These are phyloP conservation scores for Leuciscus idus DNA, from an alignment of 2,113 vertebrate species.

Conservation along the genomic window DNA sequence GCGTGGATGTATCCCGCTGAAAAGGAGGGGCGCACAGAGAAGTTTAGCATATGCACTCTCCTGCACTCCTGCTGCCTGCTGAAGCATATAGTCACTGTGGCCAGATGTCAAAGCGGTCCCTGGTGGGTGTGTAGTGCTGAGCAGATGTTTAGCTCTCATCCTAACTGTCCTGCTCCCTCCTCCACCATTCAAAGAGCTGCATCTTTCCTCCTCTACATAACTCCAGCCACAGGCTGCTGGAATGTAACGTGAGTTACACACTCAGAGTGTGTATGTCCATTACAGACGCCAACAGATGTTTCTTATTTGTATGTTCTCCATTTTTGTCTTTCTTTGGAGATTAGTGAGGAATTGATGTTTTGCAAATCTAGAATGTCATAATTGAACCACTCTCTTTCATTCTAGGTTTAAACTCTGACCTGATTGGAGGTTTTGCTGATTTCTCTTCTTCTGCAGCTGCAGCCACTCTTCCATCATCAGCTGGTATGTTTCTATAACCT, in stretches of 20 bases:
- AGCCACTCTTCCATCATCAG: slow-evolving; percentile 74
- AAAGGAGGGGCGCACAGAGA: slow-evolving; percentile 62
- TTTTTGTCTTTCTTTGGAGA: slow-evolving; percentile 15
- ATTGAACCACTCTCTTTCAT: slow-evolving; percentile 37
- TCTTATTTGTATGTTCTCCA: not conserved
- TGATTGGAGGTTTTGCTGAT: slow-evolving; percentile 91
- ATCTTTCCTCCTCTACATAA: slow-evolving; percentile 69
- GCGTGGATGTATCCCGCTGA: slow-evolving; percentile 29
- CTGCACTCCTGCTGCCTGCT: slow-evolving; percentile 78
- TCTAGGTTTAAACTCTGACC: slow-evolving; percentile 79
- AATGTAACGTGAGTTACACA: slow-evolving; percentile 36
- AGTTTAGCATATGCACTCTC: slow-evolving; percentile 91
- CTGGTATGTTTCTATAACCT: slow-evolving; percentile 77
- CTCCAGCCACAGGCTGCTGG: slow-evolving; percentile 62
- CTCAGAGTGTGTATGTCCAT: slow-evolving; percentile 11
- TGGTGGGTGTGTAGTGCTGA: slow-evolving; percentile 84
- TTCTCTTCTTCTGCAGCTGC: slow-evolving; percentile 86
- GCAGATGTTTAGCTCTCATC: slow-evolving; percentile 88
- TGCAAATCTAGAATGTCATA: slow-evolving; percentile 9
- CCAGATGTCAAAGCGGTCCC: slow-evolving; percentile 89
- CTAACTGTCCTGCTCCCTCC: slow-evolving; percentile 80
- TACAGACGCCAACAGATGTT: not conserved
- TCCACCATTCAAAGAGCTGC: slow-evolving; percentile 83
- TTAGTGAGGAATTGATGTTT: slow-evolving; percentile 12
- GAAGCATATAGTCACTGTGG: slow-evolving; percentile 82